Evolutionary conservation across 2,797 vertebrate genomes (phyloP).

Genomic region (Avahi laniger): DNA sequence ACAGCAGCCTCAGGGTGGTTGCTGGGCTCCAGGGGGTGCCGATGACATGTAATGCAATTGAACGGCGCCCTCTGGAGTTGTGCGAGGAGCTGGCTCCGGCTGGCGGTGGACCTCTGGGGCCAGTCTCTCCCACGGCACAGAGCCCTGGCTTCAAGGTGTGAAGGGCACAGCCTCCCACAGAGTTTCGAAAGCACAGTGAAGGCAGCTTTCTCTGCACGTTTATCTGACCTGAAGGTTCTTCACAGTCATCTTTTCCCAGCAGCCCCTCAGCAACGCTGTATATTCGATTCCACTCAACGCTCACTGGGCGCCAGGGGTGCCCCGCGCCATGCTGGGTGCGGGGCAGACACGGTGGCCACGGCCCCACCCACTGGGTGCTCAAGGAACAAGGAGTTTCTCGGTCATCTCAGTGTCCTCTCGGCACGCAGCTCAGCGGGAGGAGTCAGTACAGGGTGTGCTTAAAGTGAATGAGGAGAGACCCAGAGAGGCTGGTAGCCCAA

Average conservation of each 20-base stretch:
- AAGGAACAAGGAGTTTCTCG: neutral
- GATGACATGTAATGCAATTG: neutral
- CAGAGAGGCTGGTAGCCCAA: neutral
- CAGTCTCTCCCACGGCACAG: neutral
- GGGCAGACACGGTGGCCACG: accelerated
- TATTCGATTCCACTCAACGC: too few relatives aligned
- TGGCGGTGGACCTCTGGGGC: neutral
- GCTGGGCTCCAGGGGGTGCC: neutral
- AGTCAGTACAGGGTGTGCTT: neutral
- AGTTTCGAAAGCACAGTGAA: neutral
- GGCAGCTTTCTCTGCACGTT: neutral
- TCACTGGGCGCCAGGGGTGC: neutral
- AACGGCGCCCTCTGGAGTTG: neutral
- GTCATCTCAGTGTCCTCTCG: neutral
- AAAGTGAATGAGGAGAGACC: neutral
- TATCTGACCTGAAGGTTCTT: neutral
- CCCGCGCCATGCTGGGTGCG: neutral
- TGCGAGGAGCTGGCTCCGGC: neutral
- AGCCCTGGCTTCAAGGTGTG: neutral
- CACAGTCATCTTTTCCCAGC: neutral
- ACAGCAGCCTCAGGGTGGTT: neutral
- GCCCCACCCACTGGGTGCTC: neutral
- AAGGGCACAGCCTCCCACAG: neutral
- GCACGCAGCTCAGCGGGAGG: neutral
- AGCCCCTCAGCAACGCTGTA: neutral